Conservation (phyloP, 1,140 invertebrate species). For the Dysdera silvatica region DNA sequence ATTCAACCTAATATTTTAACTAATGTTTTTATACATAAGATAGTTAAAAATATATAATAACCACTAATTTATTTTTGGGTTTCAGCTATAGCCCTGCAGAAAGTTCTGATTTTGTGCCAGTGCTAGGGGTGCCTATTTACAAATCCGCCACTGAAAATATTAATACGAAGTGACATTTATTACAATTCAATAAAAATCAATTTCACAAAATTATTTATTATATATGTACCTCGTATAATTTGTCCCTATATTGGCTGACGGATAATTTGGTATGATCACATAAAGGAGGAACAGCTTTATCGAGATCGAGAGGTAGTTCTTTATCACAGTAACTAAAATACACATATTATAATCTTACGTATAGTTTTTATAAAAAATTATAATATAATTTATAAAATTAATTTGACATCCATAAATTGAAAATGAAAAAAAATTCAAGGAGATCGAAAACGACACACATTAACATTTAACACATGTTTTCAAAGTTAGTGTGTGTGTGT, state of each 20-base stretch:
- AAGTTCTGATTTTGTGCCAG: neutral
- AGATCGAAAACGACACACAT: too few relatives aligned
- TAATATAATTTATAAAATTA: too few relatives aligned
- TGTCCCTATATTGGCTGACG: conserved; percentile 23
- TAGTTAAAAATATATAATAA: neutral
- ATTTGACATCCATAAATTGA: too few relatives aligned
- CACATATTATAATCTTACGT: too few relatives aligned
- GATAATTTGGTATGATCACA: conserved; percentile 26
- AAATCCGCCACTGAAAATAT: neutral
- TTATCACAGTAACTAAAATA: conserved; percentile 11
- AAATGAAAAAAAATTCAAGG: too few relatives aligned
- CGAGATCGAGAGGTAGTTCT: conserved; percentile 12
- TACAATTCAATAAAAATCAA: neutral
- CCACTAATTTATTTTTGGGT: neutral
- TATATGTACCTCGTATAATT: conserved; percentile 26
- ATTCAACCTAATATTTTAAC: too few relatives aligned
- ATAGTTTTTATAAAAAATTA: too few relatives aligned
- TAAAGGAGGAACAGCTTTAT: conserved; percentile 17
- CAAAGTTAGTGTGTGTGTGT: too few relatives aligned
- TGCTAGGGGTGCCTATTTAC: neutral
- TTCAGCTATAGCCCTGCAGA: neutral
- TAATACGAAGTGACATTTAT: neutral
- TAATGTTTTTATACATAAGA: neutral
- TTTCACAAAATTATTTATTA: conserved; percentile 21
- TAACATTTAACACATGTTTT: too few relatives aligned